Evolutionary conservation across 2,113 vertebrate genomes (phyloP).

Genomic region (Acrocephalus arundinaceus): DNA sequence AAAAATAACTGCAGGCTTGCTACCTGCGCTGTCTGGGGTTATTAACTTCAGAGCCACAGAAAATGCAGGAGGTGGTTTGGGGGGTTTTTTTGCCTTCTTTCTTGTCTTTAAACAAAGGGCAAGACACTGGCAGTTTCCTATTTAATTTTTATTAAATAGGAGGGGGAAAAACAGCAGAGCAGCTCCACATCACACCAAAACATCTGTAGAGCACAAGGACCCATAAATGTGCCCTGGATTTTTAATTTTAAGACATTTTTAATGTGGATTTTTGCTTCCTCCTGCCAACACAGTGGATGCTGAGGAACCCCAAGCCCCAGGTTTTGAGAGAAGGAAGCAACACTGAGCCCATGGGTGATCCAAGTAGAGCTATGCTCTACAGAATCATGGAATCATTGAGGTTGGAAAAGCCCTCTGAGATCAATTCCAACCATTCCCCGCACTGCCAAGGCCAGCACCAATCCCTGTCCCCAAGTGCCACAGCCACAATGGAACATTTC

Average conservation of each 20-base stretch:
- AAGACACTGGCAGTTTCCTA: background rate
- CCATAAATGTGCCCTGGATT: background rate
- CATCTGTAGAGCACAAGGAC: background rate
- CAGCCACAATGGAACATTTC: background rate
- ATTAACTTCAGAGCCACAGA: constrained; percentile 42
- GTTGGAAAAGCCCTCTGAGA: background rate
- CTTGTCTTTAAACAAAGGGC: background rate
- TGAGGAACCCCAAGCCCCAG: rapidly evolving
- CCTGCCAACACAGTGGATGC: background rate
- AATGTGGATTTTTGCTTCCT: background rate
- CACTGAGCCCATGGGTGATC: rapidly evolving
- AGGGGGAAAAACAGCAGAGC: background rate
- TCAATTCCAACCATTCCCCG: background rate
- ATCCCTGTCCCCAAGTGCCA: background rate
- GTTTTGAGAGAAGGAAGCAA: background rate
- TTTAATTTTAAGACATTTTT: too few relatives aligned
- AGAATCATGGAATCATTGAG: background rate
- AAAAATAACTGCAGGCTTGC: constrained; percentile 28
- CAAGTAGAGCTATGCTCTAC: background rate
- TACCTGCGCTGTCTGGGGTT: background rate
- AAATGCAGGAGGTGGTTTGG: constrained; percentile 6
- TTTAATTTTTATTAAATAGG: background rate
- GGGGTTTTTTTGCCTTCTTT: background rate
- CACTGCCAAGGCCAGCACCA: background rate
- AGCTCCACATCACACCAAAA: background rate